phyloP scores from a whole-genome alignment of 2,113 vertebrate species.

The Cinclus mexicanus region DNA sequence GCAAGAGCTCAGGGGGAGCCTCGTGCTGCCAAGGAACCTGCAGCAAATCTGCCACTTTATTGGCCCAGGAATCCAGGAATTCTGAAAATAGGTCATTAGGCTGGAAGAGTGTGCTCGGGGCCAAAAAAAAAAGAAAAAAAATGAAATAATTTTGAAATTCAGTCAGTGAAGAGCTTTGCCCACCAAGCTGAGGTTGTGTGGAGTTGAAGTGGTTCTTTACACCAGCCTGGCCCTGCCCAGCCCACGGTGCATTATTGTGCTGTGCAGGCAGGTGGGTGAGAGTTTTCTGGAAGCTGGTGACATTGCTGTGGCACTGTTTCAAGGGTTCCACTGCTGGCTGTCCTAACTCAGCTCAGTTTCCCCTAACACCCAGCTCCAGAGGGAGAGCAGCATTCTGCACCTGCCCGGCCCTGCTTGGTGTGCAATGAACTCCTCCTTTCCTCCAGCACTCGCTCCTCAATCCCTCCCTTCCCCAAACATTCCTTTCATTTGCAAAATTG shows the following conservation, averaged over 20 bases:
- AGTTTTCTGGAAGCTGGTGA: not conserved
- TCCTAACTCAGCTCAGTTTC: not conserved
- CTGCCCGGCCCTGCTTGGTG: not conserved
- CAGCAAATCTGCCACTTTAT: not conserved
- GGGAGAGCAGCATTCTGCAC: not conserved
- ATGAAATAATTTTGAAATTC: not conserved
- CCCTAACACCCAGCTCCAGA: not conserved
- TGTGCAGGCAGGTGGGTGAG: not conserved
- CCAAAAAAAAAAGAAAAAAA: not conserved
- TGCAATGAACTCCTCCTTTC: not conserved
- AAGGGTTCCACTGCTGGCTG: not conserved
- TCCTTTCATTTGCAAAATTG: conserved; percentile 45
- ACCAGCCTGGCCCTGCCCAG: not conserved
- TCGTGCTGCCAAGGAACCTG: not conserved
- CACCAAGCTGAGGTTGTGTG: not conserved
- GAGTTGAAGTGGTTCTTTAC: not conserved
- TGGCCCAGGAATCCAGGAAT: not conserved
- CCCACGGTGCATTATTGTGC: rapidly evolving
- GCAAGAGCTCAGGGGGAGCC: too few species aligned
- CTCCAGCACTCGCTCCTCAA: not conserved
- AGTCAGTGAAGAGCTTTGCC: not conserved
- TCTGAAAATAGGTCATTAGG: too few species aligned
- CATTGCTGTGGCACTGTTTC: not conserved
- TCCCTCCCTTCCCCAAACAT: conserved; percentile 27
- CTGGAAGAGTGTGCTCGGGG: not conserved